Evolutionary conservation across 2,888 invertebrate genomes (phyloP).

Genomic region (Epirrhoe tristata): DNA sequence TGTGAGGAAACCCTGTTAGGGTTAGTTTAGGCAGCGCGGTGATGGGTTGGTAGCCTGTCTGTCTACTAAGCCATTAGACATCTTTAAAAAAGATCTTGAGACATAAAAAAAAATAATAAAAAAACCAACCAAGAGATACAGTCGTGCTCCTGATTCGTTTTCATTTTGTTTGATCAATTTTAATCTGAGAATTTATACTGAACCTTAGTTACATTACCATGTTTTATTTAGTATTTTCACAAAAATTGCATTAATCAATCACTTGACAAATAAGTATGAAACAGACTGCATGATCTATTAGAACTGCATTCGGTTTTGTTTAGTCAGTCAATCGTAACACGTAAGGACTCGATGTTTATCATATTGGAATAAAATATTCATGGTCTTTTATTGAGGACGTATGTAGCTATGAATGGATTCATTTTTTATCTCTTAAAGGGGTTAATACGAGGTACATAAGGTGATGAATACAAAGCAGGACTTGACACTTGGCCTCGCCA

Average conservation of each 20-base stretch:
- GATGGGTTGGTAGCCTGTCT: too few relatives aligned
- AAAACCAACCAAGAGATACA: too few relatives aligned
- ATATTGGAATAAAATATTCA: slow-evolving; percentile 36
- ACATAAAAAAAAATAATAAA: too few relatives aligned
- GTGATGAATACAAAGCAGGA: slow-evolving; percentile 17
- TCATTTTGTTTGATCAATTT: too few relatives aligned
- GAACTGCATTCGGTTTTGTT: slow-evolving; percentile 41
- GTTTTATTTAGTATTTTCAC: not conserved
- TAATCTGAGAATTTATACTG: too few relatives aligned
- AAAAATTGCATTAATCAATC: slow-evolving; percentile 24
- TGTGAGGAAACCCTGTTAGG: too few relatives aligned
- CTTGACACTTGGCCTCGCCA: not conserved
- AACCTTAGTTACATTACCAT: too few relatives aligned
- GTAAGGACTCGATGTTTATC: slow-evolving; percentile 40
- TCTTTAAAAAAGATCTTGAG: too few relatives aligned
- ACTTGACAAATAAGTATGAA: slow-evolving; percentile 42
- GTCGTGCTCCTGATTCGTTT: too few relatives aligned
- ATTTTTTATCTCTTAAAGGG: slow-evolving; percentile 39
- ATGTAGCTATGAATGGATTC: slow-evolving; percentile 35
- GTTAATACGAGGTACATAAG: slow-evolving; percentile 13
- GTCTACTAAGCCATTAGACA: too few relatives aligned
- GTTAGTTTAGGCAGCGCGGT: too few relatives aligned
- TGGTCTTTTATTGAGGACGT: slow-evolving; percentile 37
- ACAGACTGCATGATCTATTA: slow-evolving; percentile 32
- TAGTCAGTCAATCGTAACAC: slow-evolving; percentile 40